These are phyloP conservation scores for Brevimyrus niger DNA, from an alignment of 2,113 vertebrate species.

Conservation along the genomic window DNA sequence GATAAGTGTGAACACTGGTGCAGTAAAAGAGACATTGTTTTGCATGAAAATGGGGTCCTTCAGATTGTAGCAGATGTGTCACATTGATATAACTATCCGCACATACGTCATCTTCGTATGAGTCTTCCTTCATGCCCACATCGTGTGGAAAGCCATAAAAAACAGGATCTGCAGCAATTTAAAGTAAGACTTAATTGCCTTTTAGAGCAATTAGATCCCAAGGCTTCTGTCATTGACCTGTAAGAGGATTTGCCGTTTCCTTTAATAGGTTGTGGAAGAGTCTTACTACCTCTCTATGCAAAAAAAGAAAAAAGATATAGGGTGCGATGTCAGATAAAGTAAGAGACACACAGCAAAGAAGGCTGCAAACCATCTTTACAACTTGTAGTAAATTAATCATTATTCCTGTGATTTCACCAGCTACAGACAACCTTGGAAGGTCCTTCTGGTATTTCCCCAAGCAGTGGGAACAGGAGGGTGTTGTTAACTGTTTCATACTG, in stretches of 20 bases:
- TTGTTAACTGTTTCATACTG: background rate
- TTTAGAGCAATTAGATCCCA: background rate
- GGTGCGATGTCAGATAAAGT: background rate
- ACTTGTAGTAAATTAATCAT: background rate
- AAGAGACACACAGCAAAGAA: background rate
- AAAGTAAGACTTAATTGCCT: background rate
- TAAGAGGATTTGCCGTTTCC: background rate
- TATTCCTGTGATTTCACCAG: slow-evolving; percentile 3
- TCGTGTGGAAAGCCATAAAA: background rate
- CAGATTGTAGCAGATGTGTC: background rate
- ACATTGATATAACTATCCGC: background rate
- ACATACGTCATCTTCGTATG: background rate
- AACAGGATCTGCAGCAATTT: background rate
- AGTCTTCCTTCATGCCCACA: background rate
- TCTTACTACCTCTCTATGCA: background rate
- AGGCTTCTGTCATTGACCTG: background rate
- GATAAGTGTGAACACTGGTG: background rate
- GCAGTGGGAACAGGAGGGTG: background rate
- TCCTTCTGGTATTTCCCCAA: background rate
- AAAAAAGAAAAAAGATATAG: background rate
- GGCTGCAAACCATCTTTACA: background rate
- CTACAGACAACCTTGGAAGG: slow-evolving; percentile 7
- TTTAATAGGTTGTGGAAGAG: background rate
- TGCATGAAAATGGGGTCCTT: background rate
- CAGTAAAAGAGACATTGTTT: background rate